Percentiles rank a stretch among this genome's conserved stretches.
phyloP scores from a whole-genome alignment of 1,140 invertebrate genomes.

The Lepidurus arcticus region DNA sequence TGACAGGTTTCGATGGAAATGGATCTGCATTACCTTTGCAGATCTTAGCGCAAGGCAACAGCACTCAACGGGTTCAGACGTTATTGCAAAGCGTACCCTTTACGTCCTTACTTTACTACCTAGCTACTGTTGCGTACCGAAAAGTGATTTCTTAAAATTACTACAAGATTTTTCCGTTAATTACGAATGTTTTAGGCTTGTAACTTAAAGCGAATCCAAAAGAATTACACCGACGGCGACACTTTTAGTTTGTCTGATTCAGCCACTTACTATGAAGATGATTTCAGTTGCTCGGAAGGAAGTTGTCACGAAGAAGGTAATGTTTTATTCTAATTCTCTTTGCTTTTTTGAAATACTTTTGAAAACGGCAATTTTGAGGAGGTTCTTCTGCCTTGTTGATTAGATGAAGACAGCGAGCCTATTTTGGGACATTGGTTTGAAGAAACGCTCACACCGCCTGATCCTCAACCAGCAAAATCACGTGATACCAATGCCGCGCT shows the following conservation, averaged over 20 bases:
- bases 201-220: slow-evolving; percentile 71
- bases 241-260: slow-evolving; percentile 80
- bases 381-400: neutral
- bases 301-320: slow-evolving; percentile 71
- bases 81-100: slow-evolving; percentile 61
- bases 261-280: slow-evolving; percentile 85
- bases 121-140: slow-evolving; percentile 80
- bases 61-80: slow-evolving; percentile 59
- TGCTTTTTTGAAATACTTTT: neutral
- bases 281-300: slow-evolving; percentile 79
- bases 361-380: neutral
- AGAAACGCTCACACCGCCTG: slow-evolving; percentile 75
- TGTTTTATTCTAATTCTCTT: neutral
- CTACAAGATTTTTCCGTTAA: slow-evolving; percentile 19
- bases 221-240: slow-evolving; percentile 68
- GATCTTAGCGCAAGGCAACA: slow-evolving; percentile 55
- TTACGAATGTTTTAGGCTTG: slow-evolving; percentile 54
- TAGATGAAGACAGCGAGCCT: slow-evolving; percentile 78
- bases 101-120: slow-evolving; percentile 73
- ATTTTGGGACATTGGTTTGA: slow-evolving; percentile 89
- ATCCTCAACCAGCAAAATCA: slow-evolving; percentile 41
- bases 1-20: slow-evolving; percentile 52
- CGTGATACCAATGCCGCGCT: slow-evolving; percentile 41
- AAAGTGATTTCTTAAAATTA: slow-evolving; percentile 53
- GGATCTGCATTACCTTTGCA: slow-evolving; percentile 45